Base-by-base conservation (phyloP, 2,797 vertebrate species). In the Danio albolineatus region DNA sequence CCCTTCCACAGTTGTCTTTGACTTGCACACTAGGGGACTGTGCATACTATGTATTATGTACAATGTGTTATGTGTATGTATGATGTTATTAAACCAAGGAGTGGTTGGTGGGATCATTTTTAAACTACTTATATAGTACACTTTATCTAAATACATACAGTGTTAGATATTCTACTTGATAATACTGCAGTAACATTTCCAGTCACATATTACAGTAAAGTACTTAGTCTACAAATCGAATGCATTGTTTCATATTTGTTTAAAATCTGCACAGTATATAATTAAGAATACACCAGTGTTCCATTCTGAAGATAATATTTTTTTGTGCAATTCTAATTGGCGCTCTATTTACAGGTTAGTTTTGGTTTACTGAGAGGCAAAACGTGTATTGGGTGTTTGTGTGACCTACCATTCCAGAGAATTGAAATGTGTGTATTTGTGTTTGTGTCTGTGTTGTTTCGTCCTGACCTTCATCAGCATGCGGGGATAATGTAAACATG, bases 401-500 rank as follows among this genome's bases (percentile, higher is more conserved):
- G 54, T 59, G 39, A 39, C 14, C 36, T 14, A 39, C 59, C 8
- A 8, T 60, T 60, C 13, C 28, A 38, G 13, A 48, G 51, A 44
- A 39, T 44, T 41, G 53, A 53, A 77, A 2, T 13, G 56, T 77
- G 46, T 48, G 74, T 71, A 74, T 61, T 28, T 28, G 28, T 28
- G 28, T 28, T 28, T 28, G 28, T n/a, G 28, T 28, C 28, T 28
- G 28, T 73, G 74, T 64, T 84, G 57, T 56, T 83, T 84, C 88
- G 85, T 78, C 73, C 81, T 91, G 92, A 93, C 92, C 93, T 93
- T 94, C 91, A 92, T 86, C 80, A 76, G 84, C 79, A 75, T 83
- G 56, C 39, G 87, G 89, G 90, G 92, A 93, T 94, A 94, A 94
- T 94, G 84, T 93, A 94, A 92, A 92, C 92, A 93, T 92, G 91